These are phyloP conservation scores for Ormyrus rosae DNA, from an alignment of 2,888 invertebrate genomes.

Conservation along the genomic window DNA sequence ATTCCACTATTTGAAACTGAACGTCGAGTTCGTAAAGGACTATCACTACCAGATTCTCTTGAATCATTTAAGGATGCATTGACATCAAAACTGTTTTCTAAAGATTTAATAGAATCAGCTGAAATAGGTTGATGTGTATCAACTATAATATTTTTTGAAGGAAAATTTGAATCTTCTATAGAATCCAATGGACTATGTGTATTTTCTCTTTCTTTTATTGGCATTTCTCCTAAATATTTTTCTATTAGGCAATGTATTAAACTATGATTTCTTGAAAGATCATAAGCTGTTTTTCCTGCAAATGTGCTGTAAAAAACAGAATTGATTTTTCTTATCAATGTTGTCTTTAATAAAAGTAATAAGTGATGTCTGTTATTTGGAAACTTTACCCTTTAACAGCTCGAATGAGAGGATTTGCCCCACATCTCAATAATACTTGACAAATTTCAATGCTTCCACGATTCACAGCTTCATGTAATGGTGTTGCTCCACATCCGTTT, in stretches of 20 bases:
- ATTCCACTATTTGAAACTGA: conserved; percentile 65
- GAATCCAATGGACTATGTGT: conserved; percentile 67
- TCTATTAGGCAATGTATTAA: conserved; percentile 67
- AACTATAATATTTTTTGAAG: conserved; percentile 67
- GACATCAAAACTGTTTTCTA: conserved; percentile 70
- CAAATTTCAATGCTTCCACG: conserved; percentile 78
- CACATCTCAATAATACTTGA: conserved; percentile 77
- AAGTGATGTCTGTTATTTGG: conserved; percentile 16
- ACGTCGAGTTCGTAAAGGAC: conserved; percentile 63
- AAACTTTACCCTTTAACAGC: conserved; percentile 76
- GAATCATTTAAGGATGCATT: conserved; percentile 53
- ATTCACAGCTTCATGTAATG: conserved; percentile 80
- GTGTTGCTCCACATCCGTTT: conserved; percentile 80
- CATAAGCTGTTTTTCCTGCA: conserved; percentile 71
- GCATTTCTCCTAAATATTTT: conserved; percentile 65
- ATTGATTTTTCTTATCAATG: not conserved
- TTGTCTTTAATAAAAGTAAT: conserved; percentile 21
- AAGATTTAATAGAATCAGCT: conserved; percentile 70
- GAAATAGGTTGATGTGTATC: conserved; percentile 71
- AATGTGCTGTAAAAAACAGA: conserved; percentile 67
- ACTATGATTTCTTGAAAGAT: conserved; percentile 68
- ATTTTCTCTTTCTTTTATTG: conserved; percentile 68
- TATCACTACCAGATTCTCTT: conserved; percentile 66
- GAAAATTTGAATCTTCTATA: conserved; percentile 66
- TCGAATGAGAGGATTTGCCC: conserved; percentile 78